Evolutionary conservation across 2,888 invertebrate genomes (phyloP).

Genomic region (Monochamus alternatus): DNA sequence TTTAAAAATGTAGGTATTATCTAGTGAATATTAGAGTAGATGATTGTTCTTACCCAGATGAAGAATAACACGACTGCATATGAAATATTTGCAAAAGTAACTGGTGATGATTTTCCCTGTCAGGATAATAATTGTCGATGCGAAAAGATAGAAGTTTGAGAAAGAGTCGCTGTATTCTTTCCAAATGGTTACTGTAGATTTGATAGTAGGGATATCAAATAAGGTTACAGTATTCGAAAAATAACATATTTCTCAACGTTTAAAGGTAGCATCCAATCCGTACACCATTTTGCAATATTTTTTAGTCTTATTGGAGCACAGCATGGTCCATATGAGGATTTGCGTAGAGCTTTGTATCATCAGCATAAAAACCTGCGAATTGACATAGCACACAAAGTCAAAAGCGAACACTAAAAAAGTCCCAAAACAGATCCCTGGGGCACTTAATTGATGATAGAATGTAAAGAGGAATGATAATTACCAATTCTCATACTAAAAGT

Average conservation of each 20-base stretch:
- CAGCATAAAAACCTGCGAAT: not conserved
- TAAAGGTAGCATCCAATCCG: not conserved
- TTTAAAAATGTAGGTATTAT: too few species aligned
- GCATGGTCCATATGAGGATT: not conserved
- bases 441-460: not conserved
- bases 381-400: not conserved
- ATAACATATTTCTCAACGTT: not conserved
- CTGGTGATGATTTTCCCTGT: too few species aligned
- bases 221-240: too few species aligned
- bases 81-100: too few species aligned
- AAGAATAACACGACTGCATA: too few species aligned
- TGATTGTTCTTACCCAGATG: not conserved
- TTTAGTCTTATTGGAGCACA: not conserved
- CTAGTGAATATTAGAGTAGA: not conserved
- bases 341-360: not conserved
- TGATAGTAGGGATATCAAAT: too few species aligned
- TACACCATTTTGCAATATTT: not conserved
- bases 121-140: too few species aligned
- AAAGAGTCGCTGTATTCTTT: too few species aligned
- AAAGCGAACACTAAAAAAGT: not conserved
- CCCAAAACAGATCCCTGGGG: constrained; percentile 22
- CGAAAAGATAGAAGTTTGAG: too few species aligned
- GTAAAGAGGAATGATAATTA: not conserved
- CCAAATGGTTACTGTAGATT: too few species aligned
- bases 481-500: not conserved